A percentile compares a stretch with the other conserved stretches of the same genome.
phyloP scores from a whole-genome alignment of 2,113 vertebrate species.

The Ploceus nigricollis region DNA sequence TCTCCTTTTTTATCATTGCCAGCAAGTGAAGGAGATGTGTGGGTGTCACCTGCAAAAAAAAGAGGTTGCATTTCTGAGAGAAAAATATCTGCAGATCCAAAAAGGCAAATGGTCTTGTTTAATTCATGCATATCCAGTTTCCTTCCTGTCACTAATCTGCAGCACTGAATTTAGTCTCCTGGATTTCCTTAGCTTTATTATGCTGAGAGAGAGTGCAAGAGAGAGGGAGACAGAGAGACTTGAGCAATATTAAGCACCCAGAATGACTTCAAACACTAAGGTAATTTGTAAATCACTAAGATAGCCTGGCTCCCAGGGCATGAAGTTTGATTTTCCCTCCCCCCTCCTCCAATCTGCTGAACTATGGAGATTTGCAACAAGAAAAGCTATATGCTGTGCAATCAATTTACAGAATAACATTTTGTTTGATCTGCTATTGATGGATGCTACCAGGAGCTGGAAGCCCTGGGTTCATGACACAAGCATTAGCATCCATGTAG shows the following conservation, averaged over 20 bases:
- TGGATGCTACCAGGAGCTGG: background rate
- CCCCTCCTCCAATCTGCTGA: background rate
- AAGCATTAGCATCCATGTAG: background rate
- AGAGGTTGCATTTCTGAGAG: constrained; percentile 48
- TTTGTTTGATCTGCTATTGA: background rate
- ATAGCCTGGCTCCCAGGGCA: background rate
- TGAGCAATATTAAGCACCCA: background rate
- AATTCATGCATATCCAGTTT: constrained; percentile 51
- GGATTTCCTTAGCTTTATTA: background rate
- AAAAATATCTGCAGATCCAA: constrained; percentile 57
- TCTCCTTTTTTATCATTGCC: constrained; percentile 70
- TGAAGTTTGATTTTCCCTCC: constrained; percentile 3
- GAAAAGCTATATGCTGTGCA: background rate
- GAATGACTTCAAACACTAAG: background rate
- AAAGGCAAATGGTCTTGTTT: constrained; percentile 57
- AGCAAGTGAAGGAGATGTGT: constrained; percentile 72
- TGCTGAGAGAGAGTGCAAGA: background rate
- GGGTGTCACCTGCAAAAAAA: constrained; percentile 70
- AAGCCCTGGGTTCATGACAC: background rate
- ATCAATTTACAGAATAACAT: background rate
- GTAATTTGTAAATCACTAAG: background rate
- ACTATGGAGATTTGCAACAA: background rate
- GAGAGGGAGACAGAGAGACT: background rate
- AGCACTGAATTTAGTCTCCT: constrained; percentile 37
- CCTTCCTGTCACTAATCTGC: constrained; percentile 39